phyloP scores from a whole-genome alignment of 2,888 invertebrate species.

The Aphodius sticticus region DNA sequence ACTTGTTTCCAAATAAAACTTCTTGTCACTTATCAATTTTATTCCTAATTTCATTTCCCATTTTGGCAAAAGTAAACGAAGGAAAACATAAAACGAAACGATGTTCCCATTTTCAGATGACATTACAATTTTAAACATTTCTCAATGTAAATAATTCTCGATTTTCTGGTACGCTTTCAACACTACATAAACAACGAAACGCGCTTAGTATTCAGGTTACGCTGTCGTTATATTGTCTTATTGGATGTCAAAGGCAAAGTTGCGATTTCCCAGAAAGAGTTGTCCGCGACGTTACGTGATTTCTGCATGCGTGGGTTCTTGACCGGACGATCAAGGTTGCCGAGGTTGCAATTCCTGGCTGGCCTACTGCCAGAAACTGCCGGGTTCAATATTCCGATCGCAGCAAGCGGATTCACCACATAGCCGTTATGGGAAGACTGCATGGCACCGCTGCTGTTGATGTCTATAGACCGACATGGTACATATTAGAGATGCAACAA shows the following conservation, averaged over 20 bases:
- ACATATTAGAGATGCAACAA: too few relatives aligned
- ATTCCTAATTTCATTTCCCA: neutral
- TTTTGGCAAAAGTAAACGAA: neutral
- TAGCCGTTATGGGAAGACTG: slow-evolving; percentile 24
- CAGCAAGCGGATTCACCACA: slow-evolving; percentile 10
- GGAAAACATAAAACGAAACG: neutral
- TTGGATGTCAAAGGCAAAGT: neutral
- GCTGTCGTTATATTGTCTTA: neutral
- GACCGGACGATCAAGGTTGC: slow-evolving; percentile 45
- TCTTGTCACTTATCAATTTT: neutral
- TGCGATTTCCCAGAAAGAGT: neutral
- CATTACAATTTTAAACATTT: neutral
- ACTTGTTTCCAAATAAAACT: too few relatives aligned
- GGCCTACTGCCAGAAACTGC: slow-evolving; percentile 47
- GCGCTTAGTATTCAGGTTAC: neutral
- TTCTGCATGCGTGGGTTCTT: slow-evolving; percentile 27
- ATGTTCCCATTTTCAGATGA: too few relatives aligned
- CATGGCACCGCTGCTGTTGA: slow-evolving; percentile 19
- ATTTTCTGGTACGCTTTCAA: neutral
- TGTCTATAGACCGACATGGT: too few relatives aligned
- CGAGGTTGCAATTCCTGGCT: slow-evolving; percentile 41
- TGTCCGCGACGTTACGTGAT: neutral
- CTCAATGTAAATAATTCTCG: neutral
- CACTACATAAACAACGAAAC: neutral
- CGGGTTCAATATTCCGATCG: slow-evolving; percentile 43